A percentile compares a stretch with the other conserved stretches of the same genome.
Evolutionary conservation across 2,888 invertebrate species (phyloP).

Genomic region (Dyspetes luteomarginatus): DNA sequence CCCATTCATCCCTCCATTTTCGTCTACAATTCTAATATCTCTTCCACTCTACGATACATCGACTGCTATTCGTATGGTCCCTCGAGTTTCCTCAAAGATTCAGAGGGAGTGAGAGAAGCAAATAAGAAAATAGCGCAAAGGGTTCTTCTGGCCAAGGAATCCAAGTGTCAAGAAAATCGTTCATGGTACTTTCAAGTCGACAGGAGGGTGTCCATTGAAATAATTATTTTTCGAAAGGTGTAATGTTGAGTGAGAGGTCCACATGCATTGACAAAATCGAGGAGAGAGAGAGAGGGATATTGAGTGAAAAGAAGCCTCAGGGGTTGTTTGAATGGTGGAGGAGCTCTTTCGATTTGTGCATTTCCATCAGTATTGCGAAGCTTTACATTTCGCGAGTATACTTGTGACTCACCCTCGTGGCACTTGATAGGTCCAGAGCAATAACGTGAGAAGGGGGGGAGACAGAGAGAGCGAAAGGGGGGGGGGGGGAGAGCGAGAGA

Average conservation of each 20-base stretch:
- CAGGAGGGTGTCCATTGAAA: not conserved
- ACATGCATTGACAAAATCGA: constrained; percentile 12
- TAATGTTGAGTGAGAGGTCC: not conserved
- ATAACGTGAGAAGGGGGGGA: constrained; percentile 38
- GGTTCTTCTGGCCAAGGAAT: constrained; percentile 4
- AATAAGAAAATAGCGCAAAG: not conserved
- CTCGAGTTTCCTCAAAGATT: constrained; percentile 23
- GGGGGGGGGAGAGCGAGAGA: constrained; percentile 5
- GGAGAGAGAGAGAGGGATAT: constrained; percentile 24
- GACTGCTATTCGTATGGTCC: not conserved
- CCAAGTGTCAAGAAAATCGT: constrained; percentile 21
- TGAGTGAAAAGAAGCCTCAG: not conserved
- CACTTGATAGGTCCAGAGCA: constrained; percentile 5
- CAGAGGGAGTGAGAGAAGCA: constrained; percentile 28
- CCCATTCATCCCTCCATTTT: too few species aligned
- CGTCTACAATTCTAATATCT: too few species aligned
- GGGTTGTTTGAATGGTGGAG: not conserved
- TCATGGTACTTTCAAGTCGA: not conserved
- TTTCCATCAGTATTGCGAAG: constrained; percentile 10
- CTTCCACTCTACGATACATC: not conserved
- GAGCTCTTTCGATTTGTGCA: constrained; percentile 48
- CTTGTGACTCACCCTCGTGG: constrained; percentile 49
- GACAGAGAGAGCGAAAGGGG: not conserved
- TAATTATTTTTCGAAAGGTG: not conserved
- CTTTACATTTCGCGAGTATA: constrained; percentile 23